Conservation (phyloP, 1,140 invertebrate genomes). For the Drosophila chauvacae region DNA sequence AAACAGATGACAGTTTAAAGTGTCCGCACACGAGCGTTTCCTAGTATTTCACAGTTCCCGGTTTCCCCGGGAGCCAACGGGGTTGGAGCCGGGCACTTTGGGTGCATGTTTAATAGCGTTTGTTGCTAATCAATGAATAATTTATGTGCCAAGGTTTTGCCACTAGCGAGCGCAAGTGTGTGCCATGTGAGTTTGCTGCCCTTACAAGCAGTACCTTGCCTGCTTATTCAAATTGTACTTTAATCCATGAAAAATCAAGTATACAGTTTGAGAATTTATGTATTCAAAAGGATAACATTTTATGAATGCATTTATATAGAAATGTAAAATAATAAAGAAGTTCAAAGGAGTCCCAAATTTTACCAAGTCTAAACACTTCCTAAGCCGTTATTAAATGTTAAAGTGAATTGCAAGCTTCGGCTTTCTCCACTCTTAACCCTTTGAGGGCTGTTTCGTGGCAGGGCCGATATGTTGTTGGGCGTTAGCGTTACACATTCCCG, state of each 20-base stretch:
- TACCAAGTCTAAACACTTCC: too few relatives aligned
- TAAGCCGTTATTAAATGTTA: neutral
- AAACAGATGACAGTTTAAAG: conserved; percentile 79
- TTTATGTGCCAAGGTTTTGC: conserved; percentile 80
- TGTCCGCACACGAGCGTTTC: conserved; percentile 25
- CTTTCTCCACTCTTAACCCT: neutral
- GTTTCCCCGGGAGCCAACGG: neutral
- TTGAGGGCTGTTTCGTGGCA: conserved; percentile 22
- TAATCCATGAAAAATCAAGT: neutral
- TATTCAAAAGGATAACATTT: neutral
- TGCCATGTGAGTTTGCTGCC: neutral
- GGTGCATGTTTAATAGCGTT: conserved; percentile 81
- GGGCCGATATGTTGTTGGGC: conserved; percentile 34
- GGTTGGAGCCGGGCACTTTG: conserved; percentile 58
- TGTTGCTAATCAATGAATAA: conserved; percentile 84
- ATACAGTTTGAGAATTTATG: neutral
- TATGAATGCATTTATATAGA: too few relatives aligned
- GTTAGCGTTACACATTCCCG: conserved; percentile 64
- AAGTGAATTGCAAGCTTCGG: conserved; percentile 16
- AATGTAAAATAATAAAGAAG: neutral
- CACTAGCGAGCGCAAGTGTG: conserved; percentile 27
- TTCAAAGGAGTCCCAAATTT: too few relatives aligned
- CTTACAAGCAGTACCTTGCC: neutral
- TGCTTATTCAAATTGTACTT: neutral
- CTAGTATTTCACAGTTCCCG: conserved; percentile 13